Evolutionary conservation across 1,140 invertebrate species (phyloP), one percentile per base, ranked within the genome.

Genomic region (Uloborus diversus): DNA sequence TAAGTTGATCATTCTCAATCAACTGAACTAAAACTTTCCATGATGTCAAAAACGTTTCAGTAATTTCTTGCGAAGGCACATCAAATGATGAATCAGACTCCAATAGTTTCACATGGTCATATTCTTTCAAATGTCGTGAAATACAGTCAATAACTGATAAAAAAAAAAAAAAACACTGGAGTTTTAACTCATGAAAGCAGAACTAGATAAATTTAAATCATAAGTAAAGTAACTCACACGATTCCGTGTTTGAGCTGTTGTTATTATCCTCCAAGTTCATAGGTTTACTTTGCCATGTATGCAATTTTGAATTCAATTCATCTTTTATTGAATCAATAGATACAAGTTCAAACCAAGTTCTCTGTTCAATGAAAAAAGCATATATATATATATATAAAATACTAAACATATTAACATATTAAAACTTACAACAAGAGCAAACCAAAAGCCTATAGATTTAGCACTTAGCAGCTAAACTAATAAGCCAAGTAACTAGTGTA

Each of bases 321-420:
- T 75, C 59, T 64, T 64, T 47, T 28, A 75, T 28, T 4, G 14
- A 30, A 2, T 33, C 23, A 30, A 51, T 33, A 30, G 71, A 75
- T 33, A 75, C 47, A 14, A 75, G 35, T 23, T 75, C 59, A 64
- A 75, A 33, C 71, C 71, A 75, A 25, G 47, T 42, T 11, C 25
- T n/a, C 71, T 75, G 17, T n/a, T n/a, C n/a, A n/a, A n/a, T n/a
- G 20, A 69, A n/a, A 32, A 11, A 56, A 56, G 20, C 51, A 56
- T 5, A 56, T 14, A 11, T 11, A 56, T 14, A 56, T 14, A 56
- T 23, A 20, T 14, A 56, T 11, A 56, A 23, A 20, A 11, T n/a
- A 11, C 33, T 1, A 7, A 30, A 32, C 23, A 62, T 30, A 62
- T n/a, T n/a, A n/a, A n/a, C n/a, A n/a, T n/a, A n/a, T n/a, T n/a